Base-by-base conservation (phyloP, 2,888 invertebrate species). In the Ethmia dodecea region DNA sequence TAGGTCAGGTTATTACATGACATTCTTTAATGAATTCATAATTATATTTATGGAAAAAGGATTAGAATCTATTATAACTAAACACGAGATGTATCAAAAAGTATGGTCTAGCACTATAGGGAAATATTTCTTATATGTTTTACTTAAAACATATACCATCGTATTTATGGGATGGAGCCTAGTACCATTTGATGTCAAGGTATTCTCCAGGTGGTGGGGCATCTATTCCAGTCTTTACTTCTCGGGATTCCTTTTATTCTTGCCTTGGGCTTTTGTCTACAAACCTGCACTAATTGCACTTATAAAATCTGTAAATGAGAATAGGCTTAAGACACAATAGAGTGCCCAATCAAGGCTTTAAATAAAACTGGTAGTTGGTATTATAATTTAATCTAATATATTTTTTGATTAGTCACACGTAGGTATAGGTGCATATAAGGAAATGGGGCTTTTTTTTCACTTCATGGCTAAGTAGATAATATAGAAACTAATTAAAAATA, bases 1-100 rank as follows among this genome's bases (percentile, higher is more conserved):
- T 33, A 94, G 96, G 64, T 91, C 94, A 6, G 98, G 99, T 1
- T 99, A 99, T 64, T 99, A 97, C 67, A 86, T 95, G 59, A 93
- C 94, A 28, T 99, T 99, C 87, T 88, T 94, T 37, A 91, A 96
- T 73, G 99, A 99, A 66, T 98, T 97, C 65, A 77, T 95, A 18
- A 92, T 95, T 18, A 94, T 97, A 69, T 90, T 90, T 43, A 90
- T 94, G 62, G 97, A 98, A 60, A 94, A 92, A 77, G 94, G 95
- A 61, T 52, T 92, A 0, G 89, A 89, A 57, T 59, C 77, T 1
- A 86, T 91, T 5, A 52, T 93, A 1, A 61, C 66, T 12, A 88
- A 80, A 43, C 89, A 89, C 26, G 65, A 75, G 42, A 55, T 73
- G 0, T 81, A 90, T 29, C 62, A 84, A 6, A 55, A 60, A 3